These are phyloP conservation scores for Drosophila prolongata DNA, from an alignment of 2,888 invertebrate genomes.

Conservation along the genomic window DNA sequence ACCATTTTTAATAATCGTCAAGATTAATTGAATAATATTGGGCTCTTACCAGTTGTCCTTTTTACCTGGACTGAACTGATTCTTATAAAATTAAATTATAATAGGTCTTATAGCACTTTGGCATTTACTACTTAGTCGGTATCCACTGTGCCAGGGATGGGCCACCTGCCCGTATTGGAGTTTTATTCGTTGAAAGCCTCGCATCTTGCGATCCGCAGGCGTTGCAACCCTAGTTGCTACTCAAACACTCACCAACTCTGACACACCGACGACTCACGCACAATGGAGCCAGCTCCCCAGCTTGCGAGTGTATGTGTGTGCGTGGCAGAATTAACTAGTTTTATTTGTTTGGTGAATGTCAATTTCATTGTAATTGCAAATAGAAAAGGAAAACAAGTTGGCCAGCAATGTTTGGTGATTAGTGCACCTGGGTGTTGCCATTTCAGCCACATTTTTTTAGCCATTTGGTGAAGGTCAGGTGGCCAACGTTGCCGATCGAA, in stretches of 20 bases:
- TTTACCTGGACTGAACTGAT: too few species aligned
- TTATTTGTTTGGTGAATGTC: conserved; percentile 75
- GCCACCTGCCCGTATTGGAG: conserved; percentile 34
- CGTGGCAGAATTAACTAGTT: conserved; percentile 69
- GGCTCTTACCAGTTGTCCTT: too few species aligned
- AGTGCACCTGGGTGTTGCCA: conserved; percentile 59
- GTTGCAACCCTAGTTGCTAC: conserved; percentile 32
- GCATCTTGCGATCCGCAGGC: conserved; percentile 16
- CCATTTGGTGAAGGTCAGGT: conserved; percentile 52
- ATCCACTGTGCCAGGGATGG: conserved; percentile 20
- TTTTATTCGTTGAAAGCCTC: conserved; percentile 31
- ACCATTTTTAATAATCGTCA: too few species aligned
- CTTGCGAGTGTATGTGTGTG: conserved; percentile 30
- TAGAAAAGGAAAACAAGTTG: conserved; percentile 62
- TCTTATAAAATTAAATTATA: too few species aligned
- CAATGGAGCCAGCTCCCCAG: conserved; percentile 8
- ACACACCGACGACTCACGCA: conserved; percentile 14
- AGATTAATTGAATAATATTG: too few species aligned
- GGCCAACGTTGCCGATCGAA: conserved; percentile 26
- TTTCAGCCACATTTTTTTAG: conserved; percentile 29
- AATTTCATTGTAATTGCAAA: conserved; percentile 69
- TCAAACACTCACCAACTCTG: conserved; percentile 6
- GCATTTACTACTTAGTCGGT: background rate
- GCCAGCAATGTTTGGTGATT: conserved; percentile 45
- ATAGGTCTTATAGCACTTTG: too few species aligned